Conservation (phyloP, 2,888 invertebrate species). For the Caenorhabditis uteleia region DNA sequence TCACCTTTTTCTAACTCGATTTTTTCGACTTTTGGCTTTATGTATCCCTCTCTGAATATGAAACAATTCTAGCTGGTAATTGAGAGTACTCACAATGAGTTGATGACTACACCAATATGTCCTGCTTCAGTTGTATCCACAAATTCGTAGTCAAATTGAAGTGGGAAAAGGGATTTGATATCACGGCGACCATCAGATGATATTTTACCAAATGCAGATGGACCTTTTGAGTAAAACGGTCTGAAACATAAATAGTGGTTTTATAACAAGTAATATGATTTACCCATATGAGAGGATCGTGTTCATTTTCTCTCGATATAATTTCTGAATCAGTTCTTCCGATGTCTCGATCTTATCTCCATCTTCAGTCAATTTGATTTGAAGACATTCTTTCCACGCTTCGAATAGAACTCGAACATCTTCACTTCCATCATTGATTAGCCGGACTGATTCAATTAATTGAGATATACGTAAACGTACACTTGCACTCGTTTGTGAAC, state of each 20-base stretch:
- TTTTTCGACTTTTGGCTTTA: neutral
- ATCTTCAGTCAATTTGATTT: conserved; percentile 16
- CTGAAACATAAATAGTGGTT: conserved; percentile 10
- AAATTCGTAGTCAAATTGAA: conserved; percentile 39
- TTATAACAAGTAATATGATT: neutral
- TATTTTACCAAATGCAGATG: conserved; percentile 1
- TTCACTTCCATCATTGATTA: conserved; percentile 33
- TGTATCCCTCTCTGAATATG: conserved; percentile 30
- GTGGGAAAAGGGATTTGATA: conserved; percentile 24
- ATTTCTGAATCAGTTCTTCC: too few relatives aligned
- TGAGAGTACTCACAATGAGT: conserved; percentile 34
- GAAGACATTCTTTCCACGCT: conserved; percentile 31
- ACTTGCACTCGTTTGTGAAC: conserved; percentile 7
- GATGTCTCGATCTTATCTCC: conserved; percentile 14
- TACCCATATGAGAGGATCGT: conserved; percentile 29
- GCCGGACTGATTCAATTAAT: conserved; percentile 28
- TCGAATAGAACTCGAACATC: conserved; percentile 42
- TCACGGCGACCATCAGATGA: conserved; percentile 12
- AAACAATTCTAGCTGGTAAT: conserved; percentile 3
- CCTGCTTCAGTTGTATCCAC: conserved; percentile 31
- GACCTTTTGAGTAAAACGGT: conserved; percentile 24
- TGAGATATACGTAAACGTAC: conserved; percentile 24
- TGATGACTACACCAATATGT: conserved; percentile 36
- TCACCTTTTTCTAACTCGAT: neutral
- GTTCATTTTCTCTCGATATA: conserved; percentile 32